Evolutionary conservation across 2,888 invertebrate species (phyloP), one percentile per base, ranked within the genome.

Genomic region (Hyalella azteca): DNA sequence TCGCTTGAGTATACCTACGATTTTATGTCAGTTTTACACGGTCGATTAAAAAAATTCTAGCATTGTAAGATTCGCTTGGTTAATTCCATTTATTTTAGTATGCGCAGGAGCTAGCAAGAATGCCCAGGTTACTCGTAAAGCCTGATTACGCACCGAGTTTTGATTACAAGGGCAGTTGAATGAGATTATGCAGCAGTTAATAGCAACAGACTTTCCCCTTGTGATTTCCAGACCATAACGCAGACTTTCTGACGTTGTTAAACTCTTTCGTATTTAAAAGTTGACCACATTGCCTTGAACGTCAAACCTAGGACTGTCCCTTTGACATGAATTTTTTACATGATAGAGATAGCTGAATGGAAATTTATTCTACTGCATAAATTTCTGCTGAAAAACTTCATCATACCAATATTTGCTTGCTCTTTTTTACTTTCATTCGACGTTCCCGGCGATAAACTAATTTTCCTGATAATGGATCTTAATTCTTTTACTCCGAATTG

Each of bases 141-240:
- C 66, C 29, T 66, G 66, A 66, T 66, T 66, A 66, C 66, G 66
- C 36, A 66, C 66, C 66, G 66, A 66, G 66, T 66, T 66, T 66
- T 66, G 66, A 66, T 66, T 66, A 66, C 66, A 15, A 29, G 66
- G 66, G 66, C 66, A 66, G 66, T 66, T 66, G 36, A 66, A 66
- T 66, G 66, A 66, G 66, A 66, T 66, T 66, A 66, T 66, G 39
- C 29, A 66, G 39, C 66, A 66, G n/a, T 66, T 66, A 66, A 66
- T 66, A 66, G 36, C 66, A 66, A 66, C 66, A 66, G 32, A 36
- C 66, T 66, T 66, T 36, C 66, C 39, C 19, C 36, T 32, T 66
- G 66, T 66, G 66, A 66, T 66, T 66, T 66, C 66, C 19, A 9
- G 36, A 26, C 7, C 54, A 54, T 54, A 54, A 54, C 54, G 54